Evolutionary conservation across 2,113 vertebrate genomes (phyloP).

Genomic region (Formicarius rufipectus): DNA sequence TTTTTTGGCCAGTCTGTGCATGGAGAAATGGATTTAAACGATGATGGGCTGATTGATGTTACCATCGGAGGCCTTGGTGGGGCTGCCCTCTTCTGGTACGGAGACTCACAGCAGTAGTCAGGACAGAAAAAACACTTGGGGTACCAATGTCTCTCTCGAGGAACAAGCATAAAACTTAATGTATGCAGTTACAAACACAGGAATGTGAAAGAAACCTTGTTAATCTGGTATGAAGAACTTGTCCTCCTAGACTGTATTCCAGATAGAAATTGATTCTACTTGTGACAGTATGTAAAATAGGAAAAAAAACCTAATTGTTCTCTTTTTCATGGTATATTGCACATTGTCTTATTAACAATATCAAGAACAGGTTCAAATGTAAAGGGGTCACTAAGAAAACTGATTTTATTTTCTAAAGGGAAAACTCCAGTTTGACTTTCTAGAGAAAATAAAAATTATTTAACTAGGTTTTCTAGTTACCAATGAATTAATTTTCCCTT

Average conservation of each 20-base stretch:
- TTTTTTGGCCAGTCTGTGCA: conserved; percentile 98
- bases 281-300: neutral
- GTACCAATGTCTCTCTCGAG: neutral
- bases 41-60: conserved; percentile 91
- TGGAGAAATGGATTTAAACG: conserved; percentile 93
- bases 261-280: neutral
- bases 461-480: neutral
- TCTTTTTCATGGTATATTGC: neutral
- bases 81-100: conserved; percentile 93
- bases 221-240: neutral
- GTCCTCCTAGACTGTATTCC: neutral
- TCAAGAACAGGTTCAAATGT: neutral
- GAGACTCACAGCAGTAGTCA: neutral
- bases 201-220: neutral
- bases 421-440: neutral
- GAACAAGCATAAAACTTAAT: neutral
- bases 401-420: neutral
- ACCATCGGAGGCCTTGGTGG: conserved; percentile 96
- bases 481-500: neutral
- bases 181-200: neutral
- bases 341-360: neutral
- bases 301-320: accelerated
- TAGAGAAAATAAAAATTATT: neutral
- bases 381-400: neutral
- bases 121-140: neutral